Conservation (phyloP, 1,140 invertebrate genomes). For the Hesperophylax magnus region DNA sequence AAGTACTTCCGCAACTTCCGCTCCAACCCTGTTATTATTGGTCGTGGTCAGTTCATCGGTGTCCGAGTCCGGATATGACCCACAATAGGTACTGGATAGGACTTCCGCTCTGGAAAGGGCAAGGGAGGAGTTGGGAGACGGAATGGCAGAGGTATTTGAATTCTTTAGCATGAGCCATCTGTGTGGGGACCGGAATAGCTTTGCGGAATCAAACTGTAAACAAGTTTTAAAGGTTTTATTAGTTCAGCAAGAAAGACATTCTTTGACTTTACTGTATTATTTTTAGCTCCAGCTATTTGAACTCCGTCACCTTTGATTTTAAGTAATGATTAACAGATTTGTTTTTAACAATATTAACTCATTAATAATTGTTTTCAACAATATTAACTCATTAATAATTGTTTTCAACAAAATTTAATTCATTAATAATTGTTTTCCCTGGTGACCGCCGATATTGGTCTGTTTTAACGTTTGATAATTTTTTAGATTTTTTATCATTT, state of each 20-base stretch:
- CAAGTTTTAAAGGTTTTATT: not conserved
- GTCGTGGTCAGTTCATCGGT: not conserved
- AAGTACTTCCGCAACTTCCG: not conserved
- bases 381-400: too few relatives aligned
- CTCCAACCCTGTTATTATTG: not conserved
- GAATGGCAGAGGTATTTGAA: not conserved
- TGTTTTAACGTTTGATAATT: too few relatives aligned
- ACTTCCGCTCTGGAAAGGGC: not conserved
- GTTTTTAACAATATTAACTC: too few relatives aligned
- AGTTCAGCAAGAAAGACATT: not conserved
- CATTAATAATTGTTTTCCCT: too few relatives aligned
- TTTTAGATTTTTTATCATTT: too few relatives aligned
- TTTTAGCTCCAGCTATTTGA: too few relatives aligned
- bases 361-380: too few relatives aligned
- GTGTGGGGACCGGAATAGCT: constrained; percentile 36
- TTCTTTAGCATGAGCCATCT: constrained; percentile 36
- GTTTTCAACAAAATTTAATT: too few relatives aligned
- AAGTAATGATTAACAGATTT: too few relatives aligned
- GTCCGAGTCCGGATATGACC: not conserved
- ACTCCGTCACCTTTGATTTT: too few relatives aligned
- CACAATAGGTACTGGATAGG: not conserved
- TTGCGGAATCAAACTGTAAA: constrained; percentile 37
- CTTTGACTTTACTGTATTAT: too few relatives aligned
- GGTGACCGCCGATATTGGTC: too few relatives aligned
- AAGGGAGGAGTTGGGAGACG: not conserved